These are phyloP conservation scores for Haemorhous mexicanus DNA, from an alignment of 2,113 vertebrate species.

Conservation along the genomic window DNA sequence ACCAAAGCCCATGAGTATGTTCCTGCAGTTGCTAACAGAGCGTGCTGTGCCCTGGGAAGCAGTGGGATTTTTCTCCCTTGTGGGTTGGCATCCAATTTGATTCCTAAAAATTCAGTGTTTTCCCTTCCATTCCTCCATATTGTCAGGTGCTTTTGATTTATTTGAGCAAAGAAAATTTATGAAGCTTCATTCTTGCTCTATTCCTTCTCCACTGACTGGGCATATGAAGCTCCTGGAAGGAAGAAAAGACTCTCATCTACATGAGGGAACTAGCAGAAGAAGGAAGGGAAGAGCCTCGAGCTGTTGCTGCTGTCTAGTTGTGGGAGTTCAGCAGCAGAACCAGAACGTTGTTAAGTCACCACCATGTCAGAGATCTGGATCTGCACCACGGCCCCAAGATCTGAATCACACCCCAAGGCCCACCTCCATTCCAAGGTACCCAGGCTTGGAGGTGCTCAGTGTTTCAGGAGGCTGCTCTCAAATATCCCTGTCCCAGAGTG, in stretches of 20 bases:
- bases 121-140: background rate
- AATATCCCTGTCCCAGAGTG: background rate
- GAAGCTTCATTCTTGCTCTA: background rate
- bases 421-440: background rate
- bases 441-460: background rate
- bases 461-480: background rate
- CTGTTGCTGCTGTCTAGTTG: background rate
- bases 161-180: background rate
- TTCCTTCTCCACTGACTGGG: background rate
- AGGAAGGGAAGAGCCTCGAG: rapidly evolving
- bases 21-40: background rate
- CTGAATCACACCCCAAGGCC: background rate
- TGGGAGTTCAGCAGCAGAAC: background rate
- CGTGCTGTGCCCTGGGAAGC: background rate
- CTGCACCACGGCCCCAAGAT: no score
- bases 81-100: background rate
- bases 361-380: rapidly evolving
- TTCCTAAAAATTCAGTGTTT: background rate
- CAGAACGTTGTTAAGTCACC: background rate
- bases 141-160: background rate
- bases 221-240: background rate
- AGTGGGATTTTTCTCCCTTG: background rate
- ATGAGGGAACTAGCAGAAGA: background rate
- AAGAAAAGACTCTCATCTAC: background rate
- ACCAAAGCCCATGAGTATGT: background rate